A percentile compares a stretch with the other conserved stretches of the same genome.
phyloP scores from a whole-genome alignment of 2,113 vertebrate species.

The Brachionichthys hirsutus region DNA sequence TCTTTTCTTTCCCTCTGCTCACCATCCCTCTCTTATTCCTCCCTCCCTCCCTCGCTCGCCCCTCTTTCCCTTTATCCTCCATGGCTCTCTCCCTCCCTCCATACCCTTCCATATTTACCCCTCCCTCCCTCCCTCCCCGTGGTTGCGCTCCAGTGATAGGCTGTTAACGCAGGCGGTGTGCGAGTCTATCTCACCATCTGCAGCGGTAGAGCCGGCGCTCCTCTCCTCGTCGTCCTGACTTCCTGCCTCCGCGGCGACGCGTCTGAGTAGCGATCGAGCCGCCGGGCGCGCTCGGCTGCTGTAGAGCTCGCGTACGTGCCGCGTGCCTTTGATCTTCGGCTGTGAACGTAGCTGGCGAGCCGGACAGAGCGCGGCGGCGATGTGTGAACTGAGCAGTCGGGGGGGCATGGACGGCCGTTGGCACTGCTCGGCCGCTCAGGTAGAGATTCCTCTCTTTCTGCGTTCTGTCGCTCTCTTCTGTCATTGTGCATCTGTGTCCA shows the following conservation, averaged over 20 bases:
- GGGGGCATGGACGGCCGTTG: constrained; percentile 97
- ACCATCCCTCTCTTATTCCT: constrained; percentile 36
- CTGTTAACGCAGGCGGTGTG: constrained; percentile 90
- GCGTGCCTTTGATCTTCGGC: constrained; percentile 49
- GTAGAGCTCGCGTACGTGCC: constrained; percentile 36
- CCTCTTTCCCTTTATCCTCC: constrained; percentile 4
- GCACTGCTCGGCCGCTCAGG: constrained; percentile 98
- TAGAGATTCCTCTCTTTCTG: constrained; percentile 83
- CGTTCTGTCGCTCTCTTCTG: constrained; percentile 67
- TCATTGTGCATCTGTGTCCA: constrained; percentile 21
- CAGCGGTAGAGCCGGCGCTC: constrained; percentile 86
- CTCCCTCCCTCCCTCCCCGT: constrained; percentile 41
- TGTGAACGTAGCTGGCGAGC: constrained; percentile 55
- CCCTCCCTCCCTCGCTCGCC: constrained; percentile 2
- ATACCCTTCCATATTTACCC: too few relatives aligned
- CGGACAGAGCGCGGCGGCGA: constrained; percentile 57
- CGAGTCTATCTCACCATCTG: constrained; percentile 90
- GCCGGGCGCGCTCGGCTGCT: constrained; percentile 44
- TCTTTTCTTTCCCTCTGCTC: constrained; percentile 2
- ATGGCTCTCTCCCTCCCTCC: not conserved
- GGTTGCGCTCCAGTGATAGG: constrained; percentile 88
- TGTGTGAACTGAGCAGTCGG: constrained; percentile 90
- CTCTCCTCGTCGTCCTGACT: constrained; percentile 52
- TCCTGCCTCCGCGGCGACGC: constrained; percentile 37
- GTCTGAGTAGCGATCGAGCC: constrained; percentile 39